phyloP scores from a whole-genome alignment of 1,140 invertebrate species.

The Leptopilina boulardi region DNA sequence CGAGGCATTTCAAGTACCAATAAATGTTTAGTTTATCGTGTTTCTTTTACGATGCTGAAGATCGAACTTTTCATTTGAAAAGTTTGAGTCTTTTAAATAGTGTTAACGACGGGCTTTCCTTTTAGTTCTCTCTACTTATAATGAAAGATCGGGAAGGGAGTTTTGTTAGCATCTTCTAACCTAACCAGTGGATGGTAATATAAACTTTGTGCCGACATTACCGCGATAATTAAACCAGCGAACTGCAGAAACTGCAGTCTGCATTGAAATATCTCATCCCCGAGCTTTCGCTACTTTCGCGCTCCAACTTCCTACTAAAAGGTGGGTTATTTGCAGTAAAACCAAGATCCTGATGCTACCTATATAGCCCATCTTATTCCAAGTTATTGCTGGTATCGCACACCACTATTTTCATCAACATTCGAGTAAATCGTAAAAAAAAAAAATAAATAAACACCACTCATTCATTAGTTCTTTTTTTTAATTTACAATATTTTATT shows the following conservation, averaged over 20 bases:
- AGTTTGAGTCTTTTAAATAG: constrained; percentile 14
- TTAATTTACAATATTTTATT: too few species aligned
- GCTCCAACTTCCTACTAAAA: constrained; percentile 58
- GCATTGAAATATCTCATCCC: constrained; percentile 55
- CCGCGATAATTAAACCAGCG: constrained; percentile 56
- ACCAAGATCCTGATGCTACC: constrained; percentile 54
- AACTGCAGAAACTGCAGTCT: constrained; percentile 51
- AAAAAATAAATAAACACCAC: background rate
- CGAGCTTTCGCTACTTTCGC: constrained; percentile 56
- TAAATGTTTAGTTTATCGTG: background rate
- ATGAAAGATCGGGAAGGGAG: constrained; percentile 4
- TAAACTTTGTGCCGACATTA: constrained; percentile 55
- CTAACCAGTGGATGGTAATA: constrained; percentile 45
- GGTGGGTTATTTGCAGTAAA: constrained; percentile 71
- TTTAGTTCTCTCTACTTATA: background rate
- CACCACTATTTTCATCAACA: constrained; percentile 17
- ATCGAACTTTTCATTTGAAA: constrained; percentile 3
- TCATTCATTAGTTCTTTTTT: too few species aligned
- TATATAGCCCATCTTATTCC: constrained; percentile 22
- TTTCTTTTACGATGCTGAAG: background rate
- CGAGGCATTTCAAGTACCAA: background rate
- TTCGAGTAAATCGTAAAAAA: constrained; percentile 6
- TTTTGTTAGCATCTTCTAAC: constrained; percentile 12
- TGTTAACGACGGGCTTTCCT: constrained; percentile 4
- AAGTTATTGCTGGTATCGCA: constrained; percentile 7